phyloP scores from a whole-genome alignment of 2,113 vertebrate species.

The Hippocampus zosterae region DNA sequence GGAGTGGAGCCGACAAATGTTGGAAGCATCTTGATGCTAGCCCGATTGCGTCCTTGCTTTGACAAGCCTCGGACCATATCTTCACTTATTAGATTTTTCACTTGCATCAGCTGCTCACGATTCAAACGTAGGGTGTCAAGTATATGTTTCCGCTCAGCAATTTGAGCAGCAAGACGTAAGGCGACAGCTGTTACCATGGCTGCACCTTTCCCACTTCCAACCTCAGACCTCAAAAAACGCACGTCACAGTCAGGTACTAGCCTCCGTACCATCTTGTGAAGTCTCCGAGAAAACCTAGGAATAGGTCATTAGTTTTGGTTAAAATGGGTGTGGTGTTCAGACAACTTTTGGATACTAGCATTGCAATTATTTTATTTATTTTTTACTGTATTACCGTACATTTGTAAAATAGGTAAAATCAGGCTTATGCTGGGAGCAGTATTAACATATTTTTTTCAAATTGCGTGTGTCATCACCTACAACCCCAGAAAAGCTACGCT shows the following conservation, averaged over 20 bases:
- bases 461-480: too few relatives aligned
- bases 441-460: too few relatives aligned
- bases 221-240: conserved; percentile 87
- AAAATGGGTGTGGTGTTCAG: background rate
- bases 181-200: conserved; percentile 98
- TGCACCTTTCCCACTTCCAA: conserved; percentile 90
- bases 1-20: conserved; percentile 89
- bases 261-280: conserved; percentile 85
- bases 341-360: too few relatives aligned
- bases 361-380: too few relatives aligned
- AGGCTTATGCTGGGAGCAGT: background rate
- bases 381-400: background rate
- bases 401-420: background rate
- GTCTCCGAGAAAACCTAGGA: conserved; percentile 82
- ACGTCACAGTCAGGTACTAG: conserved; percentile 89
- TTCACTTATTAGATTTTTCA: conserved; percentile 80
- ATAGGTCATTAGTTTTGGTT: background rate
- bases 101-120: conserved; percentile 81
- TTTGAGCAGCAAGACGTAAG: conserved; percentile 82
- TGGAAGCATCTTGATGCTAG: conserved; percentile 90
- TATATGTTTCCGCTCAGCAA: conserved; percentile 77
- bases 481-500: too few relatives aligned
- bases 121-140: conserved; percentile 80
- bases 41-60: conserved; percentile 69
- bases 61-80: conserved; percentile 82